phyloP scores from a whole-genome alignment of 2,797 vertebrate genomes.

The Rhyacichthys aspro region DNA sequence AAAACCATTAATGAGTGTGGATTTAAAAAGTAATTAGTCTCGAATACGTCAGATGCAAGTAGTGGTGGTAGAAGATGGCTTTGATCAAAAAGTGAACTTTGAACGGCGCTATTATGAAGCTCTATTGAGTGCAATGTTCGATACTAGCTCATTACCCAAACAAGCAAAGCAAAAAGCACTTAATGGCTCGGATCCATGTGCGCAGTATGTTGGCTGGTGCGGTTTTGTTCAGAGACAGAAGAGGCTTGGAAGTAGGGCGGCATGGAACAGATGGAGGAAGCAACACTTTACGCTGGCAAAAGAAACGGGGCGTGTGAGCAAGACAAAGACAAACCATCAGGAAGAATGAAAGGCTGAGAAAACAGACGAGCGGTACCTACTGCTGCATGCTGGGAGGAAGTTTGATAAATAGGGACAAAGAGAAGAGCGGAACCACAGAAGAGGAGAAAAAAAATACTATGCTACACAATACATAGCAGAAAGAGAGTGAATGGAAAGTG shows the following conservation, averaged over 20 bases:
- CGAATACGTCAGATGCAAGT: conserved; percentile 10
- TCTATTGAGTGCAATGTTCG: conserved; percentile 14
- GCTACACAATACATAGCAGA: conserved; percentile 6
- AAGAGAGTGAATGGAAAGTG: conserved; percentile 23
- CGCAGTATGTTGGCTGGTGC: conserved; percentile 45
- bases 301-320: not conserved
- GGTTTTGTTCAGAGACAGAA: conserved; percentile 44
- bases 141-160: conserved; percentile 38
- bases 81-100: conserved; percentile 18
- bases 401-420: conserved; percentile 5
- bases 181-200: conserved; percentile 52
- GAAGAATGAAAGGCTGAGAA: conserved; percentile 10
- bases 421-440: conserved; percentile 18
- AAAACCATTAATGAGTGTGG: conserved; percentile 32
- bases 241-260: conserved; percentile 38
- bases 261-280: conserved; percentile 72
- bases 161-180: conserved; percentile 34
- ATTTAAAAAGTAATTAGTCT: conserved; percentile 36
- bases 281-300: conserved; percentile 44
- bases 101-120: no score
- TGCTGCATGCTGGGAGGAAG: conserved; percentile 1
- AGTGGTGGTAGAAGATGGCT: conserved; percentile 13
- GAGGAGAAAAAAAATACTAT: conserved; percentile 2
- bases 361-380: conserved; percentile 2
- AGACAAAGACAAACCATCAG: conserved; percentile 5